Base-by-base conservation (phyloP, 2,797 vertebrate genomes). In the Triplophysa bombifrons region DNA sequence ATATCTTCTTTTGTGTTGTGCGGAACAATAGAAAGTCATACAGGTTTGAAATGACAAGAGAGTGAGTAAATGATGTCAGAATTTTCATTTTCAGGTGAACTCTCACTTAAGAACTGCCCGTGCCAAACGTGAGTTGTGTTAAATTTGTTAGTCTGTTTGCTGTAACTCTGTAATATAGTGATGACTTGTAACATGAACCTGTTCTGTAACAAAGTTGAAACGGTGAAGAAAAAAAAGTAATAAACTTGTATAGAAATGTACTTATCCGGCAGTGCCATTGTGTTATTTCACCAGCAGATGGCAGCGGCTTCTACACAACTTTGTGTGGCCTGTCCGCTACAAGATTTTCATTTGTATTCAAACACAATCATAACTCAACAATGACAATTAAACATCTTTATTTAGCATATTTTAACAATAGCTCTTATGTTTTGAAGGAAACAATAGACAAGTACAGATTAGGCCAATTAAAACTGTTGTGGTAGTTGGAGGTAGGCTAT, bases 231-330 rank as follows among this genome's bases (percentile, higher is more conserved):
- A 61, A n/a, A 65, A 16, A 34, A 73, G 25, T 27, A 48, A 34
- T 63, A 27, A 27, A 38, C 30, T 8, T 50, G 4, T 55, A 79
- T 41, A 80, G 10, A 14, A 3, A 34, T 75, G 61, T 30, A 53
- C 61, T 74, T 67, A 68, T 51, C 2, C 30, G 56, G 38, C n/a
- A 25, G 19, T 68, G 1, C 25, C 11, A 19, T n/a, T 66, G 27
- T 30, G 64, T 3, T 78, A 20, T 61, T 68, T 85, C 71, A 0
- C 90, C 91, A 92, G 63, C 78, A 92, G 91, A 50, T 88, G 89
- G 79, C 89, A 87, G 85, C 80, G 70, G 6, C 13, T 11, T 56
- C 51, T 12, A 66, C 17, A 56, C 48, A 4, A 44, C 13, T 22
- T 51, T 48, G 41, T 41, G 19, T 1, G 17, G 4, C 14, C 9